Evolutionary conservation across 2,113 vertebrate genomes (phyloP).

Genomic region (Aegithalos caudatus): DNA sequence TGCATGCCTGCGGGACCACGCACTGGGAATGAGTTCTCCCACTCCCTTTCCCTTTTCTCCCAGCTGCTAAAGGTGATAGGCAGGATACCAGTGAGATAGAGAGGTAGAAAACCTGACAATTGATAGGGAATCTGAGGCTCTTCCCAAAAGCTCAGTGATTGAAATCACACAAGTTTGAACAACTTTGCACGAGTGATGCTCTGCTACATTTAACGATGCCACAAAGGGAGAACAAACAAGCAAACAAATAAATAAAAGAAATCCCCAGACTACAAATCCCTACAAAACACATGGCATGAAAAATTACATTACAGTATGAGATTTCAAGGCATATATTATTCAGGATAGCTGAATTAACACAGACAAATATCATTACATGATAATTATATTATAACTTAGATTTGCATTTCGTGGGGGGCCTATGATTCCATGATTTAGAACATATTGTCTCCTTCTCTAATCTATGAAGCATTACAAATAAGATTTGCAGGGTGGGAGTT

Average conservation of each 20-base stretch:
- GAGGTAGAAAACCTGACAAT: not conserved
- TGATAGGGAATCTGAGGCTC: not conserved
- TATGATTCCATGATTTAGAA: constrained; percentile 23
- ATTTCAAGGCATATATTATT: constrained; percentile 38
- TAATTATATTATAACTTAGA: not conserved
- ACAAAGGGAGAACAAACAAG: not conserved
- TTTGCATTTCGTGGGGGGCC: not conserved
- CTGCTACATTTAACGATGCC: not conserved
- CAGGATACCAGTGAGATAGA: not conserved
- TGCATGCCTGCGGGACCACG: not conserved
- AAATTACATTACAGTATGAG: not conserved
- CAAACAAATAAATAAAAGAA: not conserved
- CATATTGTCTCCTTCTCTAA: not conserved
- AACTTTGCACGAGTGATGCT: not conserved
- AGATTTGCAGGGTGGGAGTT: not conserved
- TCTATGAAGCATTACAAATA: not conserved
- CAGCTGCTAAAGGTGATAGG: not conserved
- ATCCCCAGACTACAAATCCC: not conserved
- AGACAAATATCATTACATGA: constrained; percentile 37
- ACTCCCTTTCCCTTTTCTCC: not conserved
- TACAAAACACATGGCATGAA: not conserved
- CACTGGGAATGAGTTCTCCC: not conserved
- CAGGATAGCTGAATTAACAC: constrained; percentile 14
- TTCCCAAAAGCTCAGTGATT: not conserved
- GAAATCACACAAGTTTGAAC: not conserved